These are phyloP conservation scores for Phrynosoma platyrhinos DNA, from an alignment of 2,113 vertebrate genomes.

Conservation along the genomic window DNA sequence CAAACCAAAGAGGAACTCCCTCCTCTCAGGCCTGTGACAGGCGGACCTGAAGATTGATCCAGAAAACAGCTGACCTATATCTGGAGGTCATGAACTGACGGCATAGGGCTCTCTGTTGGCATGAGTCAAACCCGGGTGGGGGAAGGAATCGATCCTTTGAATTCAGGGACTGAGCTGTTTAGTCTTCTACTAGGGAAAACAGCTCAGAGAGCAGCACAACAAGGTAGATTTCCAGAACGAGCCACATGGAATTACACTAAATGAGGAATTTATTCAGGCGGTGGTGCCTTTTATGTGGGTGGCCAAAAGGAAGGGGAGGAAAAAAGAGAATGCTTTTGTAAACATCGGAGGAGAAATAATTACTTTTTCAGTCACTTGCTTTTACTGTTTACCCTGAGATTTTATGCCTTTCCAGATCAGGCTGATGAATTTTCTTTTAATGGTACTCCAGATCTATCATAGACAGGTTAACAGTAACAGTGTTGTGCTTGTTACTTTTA, in stretches of 20 bases:
- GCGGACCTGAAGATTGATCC: conserved; percentile 4
- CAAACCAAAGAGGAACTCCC: conserved; percentile 11
- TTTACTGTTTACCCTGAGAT: not conserved
- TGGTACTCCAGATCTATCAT: not conserved
- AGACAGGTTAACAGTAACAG: not conserved
- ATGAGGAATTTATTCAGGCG: not conserved
- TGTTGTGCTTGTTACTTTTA: not conserved
- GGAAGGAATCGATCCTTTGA: conserved; percentile 16
- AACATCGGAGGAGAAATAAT: not conserved
- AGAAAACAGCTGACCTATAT: conserved; percentile 41
- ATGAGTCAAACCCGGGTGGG: not conserved
- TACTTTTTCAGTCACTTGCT: not conserved
- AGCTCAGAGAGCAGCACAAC: not conserved
- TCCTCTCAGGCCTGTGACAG: conserved; percentile 3
- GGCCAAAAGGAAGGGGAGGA: not conserved
- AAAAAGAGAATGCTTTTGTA: not conserved
- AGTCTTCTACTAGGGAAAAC: not conserved
- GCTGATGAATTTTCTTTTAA: no score
- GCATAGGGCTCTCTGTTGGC: conserved; percentile 15
- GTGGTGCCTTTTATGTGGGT: not conserved
- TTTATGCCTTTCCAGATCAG: not conserved
- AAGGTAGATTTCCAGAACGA: conserved; percentile 5
- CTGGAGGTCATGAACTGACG: conserved; percentile 32
- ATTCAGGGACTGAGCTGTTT: not conserved
- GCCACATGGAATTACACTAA: not conserved